These are phyloP conservation scores for Drosophila takahashii DNA, from an alignment of 1,140 invertebrate species.

Conservation along the genomic window DNA sequence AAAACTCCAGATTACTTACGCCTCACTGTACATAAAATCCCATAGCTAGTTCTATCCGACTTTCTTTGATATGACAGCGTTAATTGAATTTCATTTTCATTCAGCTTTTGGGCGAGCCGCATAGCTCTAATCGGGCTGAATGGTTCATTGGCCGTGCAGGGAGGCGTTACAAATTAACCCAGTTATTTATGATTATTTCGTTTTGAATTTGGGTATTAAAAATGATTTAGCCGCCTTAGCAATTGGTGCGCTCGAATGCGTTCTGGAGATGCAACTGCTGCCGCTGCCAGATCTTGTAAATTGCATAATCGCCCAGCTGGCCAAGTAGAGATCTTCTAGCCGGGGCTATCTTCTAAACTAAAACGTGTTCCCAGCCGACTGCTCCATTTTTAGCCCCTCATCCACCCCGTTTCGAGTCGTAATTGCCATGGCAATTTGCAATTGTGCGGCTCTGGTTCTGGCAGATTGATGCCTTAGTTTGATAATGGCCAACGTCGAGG, in stretches of 20 bases:
- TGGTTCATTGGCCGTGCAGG: constrained; percentile 75
- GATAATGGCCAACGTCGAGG: constrained; percentile 73
- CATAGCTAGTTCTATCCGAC: constrained; percentile 9
- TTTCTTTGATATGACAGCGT: constrained; percentile 64
- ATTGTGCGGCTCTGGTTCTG: constrained; percentile 65
- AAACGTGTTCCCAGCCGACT: constrained; percentile 60
- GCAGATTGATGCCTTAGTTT: constrained; percentile 76
- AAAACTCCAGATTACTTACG: no score
- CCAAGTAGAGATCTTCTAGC: constrained; percentile 25
- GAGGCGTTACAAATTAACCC: constrained; percentile 83
- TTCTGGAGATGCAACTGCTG: constrained; percentile 22
- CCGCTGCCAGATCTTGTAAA: constrained; percentile 58
- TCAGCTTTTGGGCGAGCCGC: constrained; percentile 30
- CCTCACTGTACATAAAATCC: constrained; percentile 14
- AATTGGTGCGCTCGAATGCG: constrained; percentile 21
- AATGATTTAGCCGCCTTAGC: constrained; percentile 62
- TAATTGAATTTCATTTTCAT: constrained; percentile 78
- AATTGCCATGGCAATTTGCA: constrained; percentile 74
- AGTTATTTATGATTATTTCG: constrained; percentile 81
- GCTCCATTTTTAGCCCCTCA: constrained; percentile 54
- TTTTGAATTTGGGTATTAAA: constrained; percentile 62
- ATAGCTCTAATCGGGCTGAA: constrained; percentile 57
- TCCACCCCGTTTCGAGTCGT: constrained; percentile 19
- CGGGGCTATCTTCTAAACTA: constrained; percentile 8
- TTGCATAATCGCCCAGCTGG: constrained; percentile 66